These are phyloP conservation scores for Paratilapia polleni DNA, from an alignment of 2,113 vertebrate species.

Conservation along the genomic window DNA sequence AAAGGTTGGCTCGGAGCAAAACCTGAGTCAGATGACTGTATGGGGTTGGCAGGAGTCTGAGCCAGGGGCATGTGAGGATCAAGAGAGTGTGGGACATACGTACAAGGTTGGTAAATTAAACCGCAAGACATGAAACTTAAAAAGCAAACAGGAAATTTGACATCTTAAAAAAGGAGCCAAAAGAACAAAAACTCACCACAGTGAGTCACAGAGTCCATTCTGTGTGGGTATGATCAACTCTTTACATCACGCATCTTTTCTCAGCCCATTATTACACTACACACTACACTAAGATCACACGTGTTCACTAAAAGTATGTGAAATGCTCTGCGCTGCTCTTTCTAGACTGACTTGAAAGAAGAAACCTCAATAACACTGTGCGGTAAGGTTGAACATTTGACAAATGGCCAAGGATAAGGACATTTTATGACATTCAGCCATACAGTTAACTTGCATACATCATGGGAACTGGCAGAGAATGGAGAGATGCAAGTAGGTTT, in stretches of 20 bases:
- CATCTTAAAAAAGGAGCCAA: not conserved
- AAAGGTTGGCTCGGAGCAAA: not conserved
- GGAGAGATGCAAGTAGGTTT: conserved; percentile 45
- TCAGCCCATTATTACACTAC: too few species aligned
- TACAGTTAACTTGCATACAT: conserved; percentile 57
- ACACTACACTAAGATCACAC: too few species aligned
- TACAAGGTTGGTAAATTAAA: not conserved
- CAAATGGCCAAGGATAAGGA: conserved; percentile 23
- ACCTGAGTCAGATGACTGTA: too few species aligned
- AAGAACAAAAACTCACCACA: too few species aligned
- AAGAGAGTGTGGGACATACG: not conserved
- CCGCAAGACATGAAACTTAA: fast-evolving
- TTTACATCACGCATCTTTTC: not conserved
- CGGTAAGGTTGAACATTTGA: conserved; percentile 14
- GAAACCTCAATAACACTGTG: not conserved
- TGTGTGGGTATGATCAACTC: not conserved
- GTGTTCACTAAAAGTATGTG: not conserved
- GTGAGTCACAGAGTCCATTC: too few species aligned
- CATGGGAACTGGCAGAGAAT: conserved; percentile 22
- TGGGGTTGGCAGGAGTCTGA: too few species aligned
- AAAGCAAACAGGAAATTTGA: not conserved
- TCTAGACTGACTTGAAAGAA: not conserved
- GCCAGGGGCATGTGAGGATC: not conserved
- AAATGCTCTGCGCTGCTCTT: not conserved
- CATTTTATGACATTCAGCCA: conserved; percentile 39